Evolutionary conservation across 2,113 vertebrate species (phyloP).

Genomic region (Brachyistius frenatus): DNA sequence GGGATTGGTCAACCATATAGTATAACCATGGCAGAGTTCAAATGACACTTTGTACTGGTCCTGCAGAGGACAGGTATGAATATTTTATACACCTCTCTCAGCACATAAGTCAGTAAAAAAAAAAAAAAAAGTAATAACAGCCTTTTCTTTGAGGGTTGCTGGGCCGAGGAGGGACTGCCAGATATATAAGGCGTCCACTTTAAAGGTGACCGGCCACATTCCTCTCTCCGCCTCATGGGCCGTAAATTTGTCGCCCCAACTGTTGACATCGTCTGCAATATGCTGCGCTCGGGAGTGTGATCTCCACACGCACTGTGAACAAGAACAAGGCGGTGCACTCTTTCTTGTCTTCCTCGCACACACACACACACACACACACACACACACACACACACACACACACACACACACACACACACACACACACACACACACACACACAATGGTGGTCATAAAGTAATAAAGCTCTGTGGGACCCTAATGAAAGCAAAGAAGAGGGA

Average conservation of each 20-base stretch:
- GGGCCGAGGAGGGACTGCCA: slow-evolving; percentile 31
- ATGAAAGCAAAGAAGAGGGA: slow-evolving; percentile 64
- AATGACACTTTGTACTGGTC: slow-evolving; percentile 65
- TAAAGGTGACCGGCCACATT: slow-evolving; percentile 67
- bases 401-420: slow-evolving; percentile 1
- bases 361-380: slow-evolving; percentile 10
- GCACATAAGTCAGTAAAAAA: slow-evolving; percentile 55
- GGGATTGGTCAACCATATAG: slow-evolving; percentile 45
- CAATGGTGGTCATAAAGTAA: slow-evolving; percentile 78
- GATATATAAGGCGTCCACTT: slow-evolving; percentile 44
- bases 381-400: slow-evolving; percentile 3
- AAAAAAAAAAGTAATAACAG: slow-evolving; percentile 55
- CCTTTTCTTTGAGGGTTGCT: slow-evolving; percentile 50
- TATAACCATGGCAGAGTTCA: slow-evolving; percentile 46
- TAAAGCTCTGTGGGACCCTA: slow-evolving; percentile 74
- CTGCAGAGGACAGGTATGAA: slow-evolving; percentile 62
- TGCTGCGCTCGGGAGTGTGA: slow-evolving; percentile 68
- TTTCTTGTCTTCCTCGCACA: slow-evolving; percentile 37
- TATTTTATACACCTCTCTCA: slow-evolving; percentile 70
- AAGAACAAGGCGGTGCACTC: slow-evolving; percentile 64
- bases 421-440: slow-evolving; percentile 48
- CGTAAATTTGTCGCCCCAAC: slow-evolving; percentile 78
- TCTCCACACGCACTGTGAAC: slow-evolving; percentile 64
- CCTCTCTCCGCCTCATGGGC: slow-evolving; percentile 57
- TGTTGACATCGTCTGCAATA: slow-evolving; percentile 81